Conservation (phyloP, 2,888 invertebrate species). For the Dusona sp. region DNA sequence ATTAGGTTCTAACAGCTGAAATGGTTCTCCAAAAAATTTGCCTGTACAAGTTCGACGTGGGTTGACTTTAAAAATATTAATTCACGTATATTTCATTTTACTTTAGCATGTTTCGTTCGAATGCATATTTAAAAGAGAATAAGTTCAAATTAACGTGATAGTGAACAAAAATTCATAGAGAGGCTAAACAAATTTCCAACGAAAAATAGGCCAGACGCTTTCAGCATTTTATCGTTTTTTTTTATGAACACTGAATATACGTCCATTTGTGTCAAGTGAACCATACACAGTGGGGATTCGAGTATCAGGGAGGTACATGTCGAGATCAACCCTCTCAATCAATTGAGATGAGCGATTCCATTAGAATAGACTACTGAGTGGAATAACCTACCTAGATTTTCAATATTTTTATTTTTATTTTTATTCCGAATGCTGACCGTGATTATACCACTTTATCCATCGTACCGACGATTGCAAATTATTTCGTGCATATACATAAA, state of each 20-base stretch:
- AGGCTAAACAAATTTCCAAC: not conserved
- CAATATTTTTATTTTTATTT: conserved; percentile 41
- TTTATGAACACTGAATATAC: conserved; percentile 18
- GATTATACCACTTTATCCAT: conserved; percentile 49
- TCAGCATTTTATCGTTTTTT: conserved; percentile 22
- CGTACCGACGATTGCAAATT: not conserved
- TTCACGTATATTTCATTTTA: not conserved
- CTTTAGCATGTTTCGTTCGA: not conserved
- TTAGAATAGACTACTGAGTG: conserved; percentile 33
- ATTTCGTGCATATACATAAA: not conserved
- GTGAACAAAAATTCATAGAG: not conserved
- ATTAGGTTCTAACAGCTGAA: not conserved
- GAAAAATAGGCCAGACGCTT: conserved; percentile 1
- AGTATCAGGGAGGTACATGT: conserved; percentile 14
- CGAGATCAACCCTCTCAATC: conserved; percentile 44
- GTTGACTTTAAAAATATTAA: not conserved
- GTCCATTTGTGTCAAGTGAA: conserved; percentile 38
- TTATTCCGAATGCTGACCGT: conserved; percentile 40
- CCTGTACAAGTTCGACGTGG: not conserved
- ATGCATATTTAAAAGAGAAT: not conserved
- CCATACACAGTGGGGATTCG: conserved; percentile 14
- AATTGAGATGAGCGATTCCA: conserved; percentile 49
- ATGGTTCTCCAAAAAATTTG: not conserved
- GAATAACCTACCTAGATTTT: conserved; percentile 32
- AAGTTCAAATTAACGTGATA: not conserved